Percentiles rank a stretch among this genome's conserved stretches.
Conservation (phyloP, 2,113 vertebrate species). For the Microtus oregoni region DNA sequence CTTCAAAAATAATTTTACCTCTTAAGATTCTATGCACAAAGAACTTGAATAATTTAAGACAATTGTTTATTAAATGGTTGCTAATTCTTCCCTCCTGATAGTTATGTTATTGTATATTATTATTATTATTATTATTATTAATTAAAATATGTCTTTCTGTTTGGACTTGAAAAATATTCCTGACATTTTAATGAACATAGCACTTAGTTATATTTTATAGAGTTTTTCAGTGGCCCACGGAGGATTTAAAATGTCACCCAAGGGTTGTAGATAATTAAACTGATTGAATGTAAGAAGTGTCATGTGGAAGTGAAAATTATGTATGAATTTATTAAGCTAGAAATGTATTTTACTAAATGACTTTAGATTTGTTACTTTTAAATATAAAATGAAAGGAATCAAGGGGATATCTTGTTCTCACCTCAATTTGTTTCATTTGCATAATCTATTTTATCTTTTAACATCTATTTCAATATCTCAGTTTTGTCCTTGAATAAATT, state of each 20-base stretch:
- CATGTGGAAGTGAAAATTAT: conserved; percentile 66
- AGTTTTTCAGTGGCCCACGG: conserved; percentile 83
- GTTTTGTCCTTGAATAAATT: conserved; percentile 41
- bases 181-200: conserved; percentile 87
- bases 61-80: conserved; percentile 86
- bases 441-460: conserved; percentile 41
- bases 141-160: conserved; percentile 82
- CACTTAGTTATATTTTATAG: conserved; percentile 85
- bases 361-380: conserved; percentile 73
- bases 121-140: conserved; percentile 80
- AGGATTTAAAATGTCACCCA: conserved; percentile 86
- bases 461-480: conserved; percentile 24
- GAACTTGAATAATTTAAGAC: conserved; percentile 85
- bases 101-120: conserved; percentile 75
- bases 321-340: conserved; percentile 26
- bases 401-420: conserved; percentile 56
- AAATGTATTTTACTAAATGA: conserved; percentile 75
- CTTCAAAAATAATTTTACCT: conserved; percentile 82
- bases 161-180: conserved; percentile 87
- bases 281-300: conserved; percentile 66
- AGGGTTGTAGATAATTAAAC: conserved; percentile 84
- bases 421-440: conserved; percentile 47
- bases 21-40: conserved; percentile 85
- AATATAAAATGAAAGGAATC: background rate
- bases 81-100: conserved; percentile 84